A percentile compares a stretch with the other conserved stretches of the same genome.
Conservation (phyloP, 2,113 vertebrate genomes). For the Junco hyemalis region DNA sequence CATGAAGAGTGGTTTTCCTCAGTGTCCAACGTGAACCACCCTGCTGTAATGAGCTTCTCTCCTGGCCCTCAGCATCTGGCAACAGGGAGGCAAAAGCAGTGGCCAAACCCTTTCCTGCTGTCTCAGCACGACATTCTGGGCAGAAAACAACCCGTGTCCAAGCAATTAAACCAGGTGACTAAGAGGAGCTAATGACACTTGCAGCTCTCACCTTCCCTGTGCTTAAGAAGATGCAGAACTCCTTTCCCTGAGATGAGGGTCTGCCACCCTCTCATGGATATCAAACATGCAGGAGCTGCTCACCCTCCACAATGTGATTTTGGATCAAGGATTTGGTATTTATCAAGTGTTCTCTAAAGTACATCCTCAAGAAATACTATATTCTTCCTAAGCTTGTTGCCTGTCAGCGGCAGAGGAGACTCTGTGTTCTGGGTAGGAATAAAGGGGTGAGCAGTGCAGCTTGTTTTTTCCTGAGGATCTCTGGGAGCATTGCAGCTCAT, state of each 20-base stretch:
- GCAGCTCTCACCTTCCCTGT: background rate
- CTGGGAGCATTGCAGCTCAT: background rate
- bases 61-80: background rate
- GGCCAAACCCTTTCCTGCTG: rapidly evolving
- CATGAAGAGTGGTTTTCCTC: background rate
- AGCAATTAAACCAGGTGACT: background rate
- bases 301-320: rapidly evolving
- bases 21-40: rapidly evolving
- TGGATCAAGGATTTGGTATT: background rate
- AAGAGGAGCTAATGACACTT: background rate
- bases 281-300: background rate
- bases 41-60: background rate
- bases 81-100: background rate
- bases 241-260: background rate
- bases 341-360: background rate
- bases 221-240: background rate
- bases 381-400: background rate
- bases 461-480: background rate
- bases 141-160: background rate
- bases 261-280: background rate
- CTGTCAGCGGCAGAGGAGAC: background rate
- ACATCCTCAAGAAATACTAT: background rate
- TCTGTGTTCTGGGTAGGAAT: background rate
- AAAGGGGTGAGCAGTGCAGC: background rate
- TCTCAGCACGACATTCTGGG: background rate